Evolutionary conservation across 2,888 invertebrate genomes (phyloP).

Genomic region (Luffia ferchaultella): DNA sequence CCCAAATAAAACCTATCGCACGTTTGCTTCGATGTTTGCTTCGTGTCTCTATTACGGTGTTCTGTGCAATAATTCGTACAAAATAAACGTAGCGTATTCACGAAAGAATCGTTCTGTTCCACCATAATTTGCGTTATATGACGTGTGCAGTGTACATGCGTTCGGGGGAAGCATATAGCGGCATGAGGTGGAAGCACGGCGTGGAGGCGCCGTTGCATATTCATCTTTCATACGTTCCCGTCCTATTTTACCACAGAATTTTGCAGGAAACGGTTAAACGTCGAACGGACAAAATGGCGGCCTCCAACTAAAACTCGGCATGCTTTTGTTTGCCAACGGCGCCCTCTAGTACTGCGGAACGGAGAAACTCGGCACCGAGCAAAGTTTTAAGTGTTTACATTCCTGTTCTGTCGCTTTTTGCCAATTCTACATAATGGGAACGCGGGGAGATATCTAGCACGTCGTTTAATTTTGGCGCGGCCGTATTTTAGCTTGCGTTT

Average conservation of each 20-base stretch:
- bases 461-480: constrained; percentile 39
- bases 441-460: constrained; percentile 40
- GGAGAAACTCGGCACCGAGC: constrained; percentile 36
- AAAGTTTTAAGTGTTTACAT: constrained; percentile 64
- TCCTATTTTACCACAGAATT: constrained; percentile 37
- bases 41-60: no score
- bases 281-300: constrained; percentile 44
- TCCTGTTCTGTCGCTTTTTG: constrained; percentile 60
- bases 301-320: constrained; percentile 40
- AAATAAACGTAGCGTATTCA: no score
- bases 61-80: no score
- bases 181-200: constrained; percentile 15
- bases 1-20: no score
- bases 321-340: constrained; percentile 53
- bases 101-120: no score
- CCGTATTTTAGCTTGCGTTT: not conserved
- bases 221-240: constrained; percentile 43
- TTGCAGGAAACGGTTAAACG: constrained; percentile 39
- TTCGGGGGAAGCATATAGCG: not conserved
- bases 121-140: no score
- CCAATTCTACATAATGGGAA: constrained; percentile 55
- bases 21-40: no score
- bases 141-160: no score
- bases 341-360: constrained; percentile 42
- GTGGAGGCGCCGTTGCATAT: constrained; percentile 35